Conservation (phyloP, 2,797 vertebrate genomes). For the Capromys pilorides region DNA sequence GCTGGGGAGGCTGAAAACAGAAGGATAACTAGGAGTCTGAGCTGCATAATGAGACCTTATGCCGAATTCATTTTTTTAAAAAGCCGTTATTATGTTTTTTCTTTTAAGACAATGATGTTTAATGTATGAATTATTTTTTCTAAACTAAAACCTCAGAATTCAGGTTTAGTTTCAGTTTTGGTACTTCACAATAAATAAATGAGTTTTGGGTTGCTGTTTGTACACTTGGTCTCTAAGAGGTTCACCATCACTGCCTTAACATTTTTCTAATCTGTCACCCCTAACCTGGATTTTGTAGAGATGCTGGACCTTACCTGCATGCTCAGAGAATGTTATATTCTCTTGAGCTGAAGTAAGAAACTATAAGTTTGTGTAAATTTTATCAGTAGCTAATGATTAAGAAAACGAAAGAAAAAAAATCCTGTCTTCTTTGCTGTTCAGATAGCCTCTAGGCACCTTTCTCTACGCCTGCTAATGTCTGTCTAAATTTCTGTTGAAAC, state of each 20-base stretch:
- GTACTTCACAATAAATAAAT: background rate
- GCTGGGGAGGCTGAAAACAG: no score
- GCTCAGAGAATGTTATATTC: background rate
- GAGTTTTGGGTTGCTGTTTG: background rate
- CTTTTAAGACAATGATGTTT: background rate
- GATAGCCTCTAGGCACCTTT: background rate
- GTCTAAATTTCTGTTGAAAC: background rate
- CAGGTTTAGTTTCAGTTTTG: background rate
- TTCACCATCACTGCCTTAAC: background rate
- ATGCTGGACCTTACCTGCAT: background rate
- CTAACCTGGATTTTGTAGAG: background rate
- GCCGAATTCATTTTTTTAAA: background rate
- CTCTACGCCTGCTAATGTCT: background rate
- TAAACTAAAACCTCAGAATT: background rate
- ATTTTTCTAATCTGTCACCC: background rate
- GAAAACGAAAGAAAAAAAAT: background rate
- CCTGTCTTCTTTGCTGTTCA: background rate
- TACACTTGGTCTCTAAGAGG: background rate
- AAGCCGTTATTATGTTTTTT: background rate
- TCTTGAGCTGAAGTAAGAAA: background rate
- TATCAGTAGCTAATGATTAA: background rate
- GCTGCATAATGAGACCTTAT: no score
- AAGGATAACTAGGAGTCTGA: no score
- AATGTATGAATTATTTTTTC: background rate
- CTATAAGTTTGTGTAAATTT: background rate